Conservation (phyloP, 2,797 vertebrate genomes). For the Oophaga sylvatica region DNA sequence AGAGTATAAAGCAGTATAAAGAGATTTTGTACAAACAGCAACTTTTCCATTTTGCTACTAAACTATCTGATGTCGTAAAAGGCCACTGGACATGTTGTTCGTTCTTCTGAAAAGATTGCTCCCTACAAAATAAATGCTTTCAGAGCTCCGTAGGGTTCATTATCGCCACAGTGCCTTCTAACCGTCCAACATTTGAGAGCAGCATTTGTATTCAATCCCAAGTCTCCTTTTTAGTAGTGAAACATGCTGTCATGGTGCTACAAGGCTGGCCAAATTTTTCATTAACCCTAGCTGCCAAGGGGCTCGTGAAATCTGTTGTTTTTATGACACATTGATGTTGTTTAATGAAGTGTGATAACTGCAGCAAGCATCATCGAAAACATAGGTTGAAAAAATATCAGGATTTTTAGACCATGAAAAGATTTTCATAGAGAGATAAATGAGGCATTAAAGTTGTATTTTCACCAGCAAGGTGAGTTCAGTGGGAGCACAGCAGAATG, state of each 20-base stretch:
- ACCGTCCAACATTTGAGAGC: constrained; percentile 59
- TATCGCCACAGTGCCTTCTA: constrained; percentile 61
- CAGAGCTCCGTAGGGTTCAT: constrained; percentile 58
- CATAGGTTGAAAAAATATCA: constrained; percentile 66
- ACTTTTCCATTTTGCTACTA: constrained; percentile 43
- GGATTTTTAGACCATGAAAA: constrained; percentile 65
- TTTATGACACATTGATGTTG: constrained; percentile 61
- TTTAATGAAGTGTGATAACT: constrained; percentile 63
- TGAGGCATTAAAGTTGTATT: constrained; percentile 57
- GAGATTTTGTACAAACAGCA: constrained; percentile 49
- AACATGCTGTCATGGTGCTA: constrained; percentile 26
- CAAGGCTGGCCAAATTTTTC: constrained; percentile 41
- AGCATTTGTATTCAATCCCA: constrained; percentile 60
- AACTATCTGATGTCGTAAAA: constrained; percentile 53
- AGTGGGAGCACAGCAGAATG: constrained; percentile 31
- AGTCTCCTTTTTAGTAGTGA: constrained; percentile 45
- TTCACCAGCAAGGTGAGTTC: constrained; percentile 56
- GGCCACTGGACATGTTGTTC: constrained; percentile 59
- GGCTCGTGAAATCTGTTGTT: neutral
- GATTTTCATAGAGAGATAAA: constrained; percentile 64
- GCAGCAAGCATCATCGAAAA: constrained; percentile 70
- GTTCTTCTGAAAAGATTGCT: constrained; percentile 57
- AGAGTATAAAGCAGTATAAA: constrained; percentile 2
- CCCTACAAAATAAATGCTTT: constrained; percentile 61
- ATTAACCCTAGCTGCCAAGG: constrained; percentile 39